phyloP scores from a whole-genome alignment of 2,113 vertebrate genomes.

The Calcarius ornatus region DNA sequence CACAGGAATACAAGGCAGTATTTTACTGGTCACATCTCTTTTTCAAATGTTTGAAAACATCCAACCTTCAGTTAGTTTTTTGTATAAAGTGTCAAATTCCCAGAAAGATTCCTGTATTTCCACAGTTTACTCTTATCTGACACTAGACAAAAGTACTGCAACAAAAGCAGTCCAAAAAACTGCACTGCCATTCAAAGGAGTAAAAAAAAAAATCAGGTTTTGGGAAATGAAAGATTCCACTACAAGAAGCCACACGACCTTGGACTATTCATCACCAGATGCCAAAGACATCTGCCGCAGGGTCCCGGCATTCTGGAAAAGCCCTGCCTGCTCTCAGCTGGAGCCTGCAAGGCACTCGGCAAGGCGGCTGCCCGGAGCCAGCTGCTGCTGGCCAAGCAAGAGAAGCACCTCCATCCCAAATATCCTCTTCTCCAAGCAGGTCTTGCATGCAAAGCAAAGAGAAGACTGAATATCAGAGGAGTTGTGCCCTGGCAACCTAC shows the following conservation, averaged over 20 bases:
- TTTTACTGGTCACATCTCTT: not conserved
- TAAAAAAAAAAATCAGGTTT: rapidly evolving
- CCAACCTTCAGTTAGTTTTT: not conserved
- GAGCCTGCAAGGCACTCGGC: rapidly evolving
- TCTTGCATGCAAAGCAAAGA: not conserved
- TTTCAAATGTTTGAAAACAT: not conserved
- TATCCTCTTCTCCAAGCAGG: not conserved
- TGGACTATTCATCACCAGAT: rapidly evolving
- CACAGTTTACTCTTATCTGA: not conserved
- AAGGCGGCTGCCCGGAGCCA: rapidly evolving
- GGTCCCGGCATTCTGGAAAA: not conserved
- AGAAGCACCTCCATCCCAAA: not conserved
- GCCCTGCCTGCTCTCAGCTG: not conserved
- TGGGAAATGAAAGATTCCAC: not conserved
- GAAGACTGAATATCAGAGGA: not conserved
- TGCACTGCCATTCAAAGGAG: rapidly evolving
- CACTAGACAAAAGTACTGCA: not conserved
- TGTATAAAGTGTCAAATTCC: not conserved
- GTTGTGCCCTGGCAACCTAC: not conserved
- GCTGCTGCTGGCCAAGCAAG: not conserved
- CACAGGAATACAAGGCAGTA: not conserved
- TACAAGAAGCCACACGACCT: rapidly evolving
- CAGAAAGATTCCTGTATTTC: not conserved
- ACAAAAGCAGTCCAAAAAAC: not conserved
- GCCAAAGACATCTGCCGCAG: rapidly evolving